Evolutionary conservation across 2,797 vertebrate species (phyloP), one percentile per base, ranked within the genome.

Genomic region (Synanceia verrucosa): DNA sequence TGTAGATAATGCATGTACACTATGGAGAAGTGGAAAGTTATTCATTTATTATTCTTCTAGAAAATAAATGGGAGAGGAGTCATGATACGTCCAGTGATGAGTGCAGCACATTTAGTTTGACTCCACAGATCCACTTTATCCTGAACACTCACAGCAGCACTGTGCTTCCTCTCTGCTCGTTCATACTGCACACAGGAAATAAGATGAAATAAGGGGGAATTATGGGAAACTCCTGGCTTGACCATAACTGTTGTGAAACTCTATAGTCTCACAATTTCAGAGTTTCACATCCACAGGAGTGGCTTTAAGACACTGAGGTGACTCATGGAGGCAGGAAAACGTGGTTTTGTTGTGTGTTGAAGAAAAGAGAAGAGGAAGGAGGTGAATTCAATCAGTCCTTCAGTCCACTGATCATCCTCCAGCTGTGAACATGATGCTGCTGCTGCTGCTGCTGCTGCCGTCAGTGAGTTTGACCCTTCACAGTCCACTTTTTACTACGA

Each of bases 401-500:
- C 63, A 41, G 29, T 65, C 7, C 7, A 28, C 12, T 1, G 2
- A 14, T 76, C 10, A 29, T 34, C 24, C 16, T 82, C 26, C 66
- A 28, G 43, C 36, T 50, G 0, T 12, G 37, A 81, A 58, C 51
- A 81, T 77, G 76, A 23, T 83, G 57, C 60, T 82, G 34, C 56
- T 83, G 31, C 51, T 75, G 19, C 55, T 83, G 0, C 62, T 86
- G 50, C 52, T 83, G 1, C 66, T 88, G 21, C 28, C 63, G 10
- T 19, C 69, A 12, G 88, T 88, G 60, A 86, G 89, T 85, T 36
- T n/a, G n/a, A n/a, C n/a, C n/a, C n/a, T n/a, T n/a, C n/a, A n/a
- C n/a, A n/a, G n/a, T n/a, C n/a, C n/a, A n/a, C n/a, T n/a, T n/a
- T n/a, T n/a, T n/a, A n/a, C n/a, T n/a, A n/a, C n/a, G n/a, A n/a